phyloP scores from a whole-genome alignment of 2,888 invertebrate species.

The Amphipyra berbera region DNA sequence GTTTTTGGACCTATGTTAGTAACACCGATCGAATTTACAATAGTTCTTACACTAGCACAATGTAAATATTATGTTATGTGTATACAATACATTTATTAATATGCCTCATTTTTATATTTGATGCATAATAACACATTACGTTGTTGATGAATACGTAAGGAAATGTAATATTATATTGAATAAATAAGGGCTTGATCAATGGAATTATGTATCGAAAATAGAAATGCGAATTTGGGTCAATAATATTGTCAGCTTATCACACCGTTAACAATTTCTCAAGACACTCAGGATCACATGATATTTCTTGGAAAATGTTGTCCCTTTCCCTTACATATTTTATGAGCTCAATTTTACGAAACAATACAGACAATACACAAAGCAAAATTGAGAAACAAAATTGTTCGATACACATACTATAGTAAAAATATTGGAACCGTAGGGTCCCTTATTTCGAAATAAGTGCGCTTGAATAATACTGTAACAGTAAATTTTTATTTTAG shows the following conservation, averaged over 20 bases:
- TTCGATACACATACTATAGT: not conserved
- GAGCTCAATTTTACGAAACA: slow-evolving; percentile 1
- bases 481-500: no score
- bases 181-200: no score
- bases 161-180: no score
- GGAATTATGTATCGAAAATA: no score
- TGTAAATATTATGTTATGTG: no score
- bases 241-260: slow-evolving; percentile 5
- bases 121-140: no score
- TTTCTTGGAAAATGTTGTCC: slow-evolving; percentile 8
- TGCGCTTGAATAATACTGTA: not conserved
- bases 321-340: not conserved
- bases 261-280: slow-evolving; percentile 4
- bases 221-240: not conserved
- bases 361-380: not conserved
- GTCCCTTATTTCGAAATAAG: not conserved
- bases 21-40: no score
- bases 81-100: no score
- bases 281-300: not conserved
- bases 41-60: no score
- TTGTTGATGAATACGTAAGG: no score
- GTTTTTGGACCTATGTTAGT: not conserved
- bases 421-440: not conserved
- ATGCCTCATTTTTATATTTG: no score
- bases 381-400: slow-evolving; percentile 7